phyloP scores from a whole-genome alignment of 2,113 vertebrate species.

The Pagrus major region DNA sequence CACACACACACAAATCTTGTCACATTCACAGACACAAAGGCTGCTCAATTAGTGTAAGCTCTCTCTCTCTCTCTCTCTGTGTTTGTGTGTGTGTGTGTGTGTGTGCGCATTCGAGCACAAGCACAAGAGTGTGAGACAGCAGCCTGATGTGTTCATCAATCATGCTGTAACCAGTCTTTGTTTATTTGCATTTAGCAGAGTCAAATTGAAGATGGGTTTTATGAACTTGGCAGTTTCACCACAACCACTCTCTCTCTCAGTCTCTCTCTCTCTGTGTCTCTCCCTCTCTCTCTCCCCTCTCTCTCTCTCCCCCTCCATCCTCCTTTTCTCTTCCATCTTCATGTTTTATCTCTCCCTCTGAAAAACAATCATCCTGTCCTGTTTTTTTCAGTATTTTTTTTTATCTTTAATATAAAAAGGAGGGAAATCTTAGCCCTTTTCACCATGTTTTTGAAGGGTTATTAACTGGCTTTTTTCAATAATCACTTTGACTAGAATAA shows the following conservation, averaged over 20 bases:
- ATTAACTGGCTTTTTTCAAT: too few relatives aligned
- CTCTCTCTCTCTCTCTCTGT: not conserved
- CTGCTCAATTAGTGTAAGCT: constrained; percentile 16
- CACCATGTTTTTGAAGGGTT: not conserved
- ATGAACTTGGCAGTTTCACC: constrained; percentile 37
- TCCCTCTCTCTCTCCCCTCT: not conserved
- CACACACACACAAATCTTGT: not conserved
- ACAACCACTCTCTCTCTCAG: not conserved
- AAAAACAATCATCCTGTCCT: not conserved
- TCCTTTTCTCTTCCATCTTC: not conserved
- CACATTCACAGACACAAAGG: constrained; percentile 16
- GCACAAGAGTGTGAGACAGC: constrained; percentile 10
- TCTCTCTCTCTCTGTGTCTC: not conserved
- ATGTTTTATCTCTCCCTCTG: not conserved
- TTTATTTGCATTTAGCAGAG: constrained; percentile 59
- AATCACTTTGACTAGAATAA: not conserved
- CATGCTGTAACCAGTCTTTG: constrained; percentile 47
- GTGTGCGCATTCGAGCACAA: not conserved
- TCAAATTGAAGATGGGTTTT: constrained; percentile 39
- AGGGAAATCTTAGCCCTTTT: not conserved
- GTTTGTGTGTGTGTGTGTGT: not conserved
- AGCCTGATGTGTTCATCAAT: constrained; percentile 57
- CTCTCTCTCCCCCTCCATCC: not conserved
- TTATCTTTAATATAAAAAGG: not conserved
- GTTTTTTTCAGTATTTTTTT: not conserved